These are phyloP conservation scores for Paedocypris sp. DNA, from an alignment of 2,113 vertebrate genomes.

Conservation along the genomic window DNA sequence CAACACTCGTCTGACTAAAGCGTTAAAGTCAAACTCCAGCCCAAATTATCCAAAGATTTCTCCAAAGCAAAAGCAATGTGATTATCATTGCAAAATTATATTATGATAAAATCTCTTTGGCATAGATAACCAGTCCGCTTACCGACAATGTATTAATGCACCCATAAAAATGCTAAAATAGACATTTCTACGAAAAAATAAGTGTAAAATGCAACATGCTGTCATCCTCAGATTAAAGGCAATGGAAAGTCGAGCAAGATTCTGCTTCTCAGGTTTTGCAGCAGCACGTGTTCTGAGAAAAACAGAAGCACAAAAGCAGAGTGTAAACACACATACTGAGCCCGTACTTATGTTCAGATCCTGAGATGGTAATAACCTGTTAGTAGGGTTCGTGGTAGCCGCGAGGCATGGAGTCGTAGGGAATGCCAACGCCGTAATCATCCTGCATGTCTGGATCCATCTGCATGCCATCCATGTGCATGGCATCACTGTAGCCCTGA, in stretches of 20 bases:
- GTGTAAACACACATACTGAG: too few species aligned
- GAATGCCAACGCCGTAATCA: constrained; percentile 13
- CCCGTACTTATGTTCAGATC: background rate
- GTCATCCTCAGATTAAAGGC: constrained; percentile 48
- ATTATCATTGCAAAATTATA: constrained; percentile 52
- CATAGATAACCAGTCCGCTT: constrained; percentile 47
- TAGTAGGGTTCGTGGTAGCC: constrained; percentile 37
- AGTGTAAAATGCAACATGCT: constrained; percentile 37
- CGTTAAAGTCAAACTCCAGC: background rate
- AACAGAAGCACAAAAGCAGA: too few species aligned
- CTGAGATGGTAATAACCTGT: constrained; percentile 37
- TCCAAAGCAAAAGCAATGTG: constrained; percentile 26
- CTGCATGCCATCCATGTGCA: constrained; percentile 38
- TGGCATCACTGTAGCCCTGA: background rate
- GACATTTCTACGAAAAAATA: constrained; percentile 37
- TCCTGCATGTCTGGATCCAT: constrained; percentile 36
- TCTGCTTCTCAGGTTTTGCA: constrained; percentile 59
- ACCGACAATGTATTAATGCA: constrained; percentile 51
- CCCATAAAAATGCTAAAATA: constrained; percentile 38
- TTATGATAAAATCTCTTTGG: constrained; percentile 64
- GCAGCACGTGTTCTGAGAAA: constrained; percentile 31
- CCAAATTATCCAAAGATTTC: constrained; percentile 1
- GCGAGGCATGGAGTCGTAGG: constrained; percentile 32
- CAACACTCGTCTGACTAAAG: background rate
- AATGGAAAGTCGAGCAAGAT: constrained; percentile 51